These are phyloP conservation scores for Tetramorium alpestre DNA, from an alignment of 1,140 invertebrate species.

Conservation along the genomic window DNA sequence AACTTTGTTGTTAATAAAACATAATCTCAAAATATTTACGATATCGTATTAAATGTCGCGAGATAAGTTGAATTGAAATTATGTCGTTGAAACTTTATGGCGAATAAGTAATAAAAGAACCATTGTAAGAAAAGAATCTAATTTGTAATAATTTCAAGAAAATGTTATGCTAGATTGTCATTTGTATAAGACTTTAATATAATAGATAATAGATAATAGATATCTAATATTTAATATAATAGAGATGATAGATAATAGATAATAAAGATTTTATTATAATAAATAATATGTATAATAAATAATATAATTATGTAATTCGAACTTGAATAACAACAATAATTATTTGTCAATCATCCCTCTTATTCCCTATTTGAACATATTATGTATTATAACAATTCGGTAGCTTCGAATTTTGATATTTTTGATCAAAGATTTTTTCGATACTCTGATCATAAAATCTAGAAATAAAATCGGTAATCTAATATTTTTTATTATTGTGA, in stretches of 20 bases:
- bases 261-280: not conserved
- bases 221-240: too few species aligned
- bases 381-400: not conserved
- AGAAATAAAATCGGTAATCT: not conserved
- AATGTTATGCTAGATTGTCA: not conserved
- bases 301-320: too few species aligned
- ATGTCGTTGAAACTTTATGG: not conserved
- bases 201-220: too few species aligned
- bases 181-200: not conserved
- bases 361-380: not conserved
- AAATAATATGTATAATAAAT: not conserved
- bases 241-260: too few species aligned
- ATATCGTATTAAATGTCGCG: not conserved
- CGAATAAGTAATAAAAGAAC: not conserved
- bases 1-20: not conserved
- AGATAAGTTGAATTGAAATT: not conserved
- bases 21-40: conserved; percentile 2
- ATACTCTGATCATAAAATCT: not conserved
- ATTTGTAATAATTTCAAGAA: not conserved
- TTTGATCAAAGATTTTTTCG: not conserved
- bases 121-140: not conserved
- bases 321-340: not conserved
- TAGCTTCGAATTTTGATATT: not conserved
- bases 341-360: not conserved
- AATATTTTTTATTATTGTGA: not conserved